Percentiles rank a stretch among this genome's conserved stretches.
phyloP scores from a whole-genome alignment of 2,113 vertebrate genomes.

The Baryphthengus martii region DNA sequence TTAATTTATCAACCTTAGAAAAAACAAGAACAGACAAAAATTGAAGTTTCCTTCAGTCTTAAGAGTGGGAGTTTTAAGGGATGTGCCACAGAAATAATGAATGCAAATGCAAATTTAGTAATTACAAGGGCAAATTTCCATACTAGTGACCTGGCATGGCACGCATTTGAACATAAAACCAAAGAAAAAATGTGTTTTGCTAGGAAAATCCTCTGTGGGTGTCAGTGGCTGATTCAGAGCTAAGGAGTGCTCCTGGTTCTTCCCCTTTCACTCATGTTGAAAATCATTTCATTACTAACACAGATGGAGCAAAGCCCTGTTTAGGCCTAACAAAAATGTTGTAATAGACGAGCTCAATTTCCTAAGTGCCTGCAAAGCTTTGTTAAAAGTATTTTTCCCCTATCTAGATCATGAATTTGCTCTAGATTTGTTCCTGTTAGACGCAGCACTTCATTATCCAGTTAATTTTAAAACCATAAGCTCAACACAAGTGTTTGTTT shows the following conservation, averaged over 20 bases:
- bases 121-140: neutral
- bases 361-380: neutral
- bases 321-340: neutral
- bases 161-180: neutral
- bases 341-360: neutral
- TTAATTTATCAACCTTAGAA: neutral
- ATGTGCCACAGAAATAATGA: neutral
- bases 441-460: neutral
- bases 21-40: neutral
- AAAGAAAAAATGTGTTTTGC: neutral
- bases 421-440: neutral
- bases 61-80: neutral
- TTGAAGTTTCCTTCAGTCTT: neutral
- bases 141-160: neutral
- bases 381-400: neutral
- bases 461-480: neutral
- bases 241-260: neutral
- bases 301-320: neutral
- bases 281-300: neutral
- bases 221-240: neutral
- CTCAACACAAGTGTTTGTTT: neutral
- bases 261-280: neutral
- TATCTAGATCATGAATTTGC: neutral
- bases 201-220: constrained; percentile 6
- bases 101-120: neutral